Evolutionary conservation across 2,888 invertebrate genomes (phyloP).

Genomic region (Rhingia rostrata): DNA sequence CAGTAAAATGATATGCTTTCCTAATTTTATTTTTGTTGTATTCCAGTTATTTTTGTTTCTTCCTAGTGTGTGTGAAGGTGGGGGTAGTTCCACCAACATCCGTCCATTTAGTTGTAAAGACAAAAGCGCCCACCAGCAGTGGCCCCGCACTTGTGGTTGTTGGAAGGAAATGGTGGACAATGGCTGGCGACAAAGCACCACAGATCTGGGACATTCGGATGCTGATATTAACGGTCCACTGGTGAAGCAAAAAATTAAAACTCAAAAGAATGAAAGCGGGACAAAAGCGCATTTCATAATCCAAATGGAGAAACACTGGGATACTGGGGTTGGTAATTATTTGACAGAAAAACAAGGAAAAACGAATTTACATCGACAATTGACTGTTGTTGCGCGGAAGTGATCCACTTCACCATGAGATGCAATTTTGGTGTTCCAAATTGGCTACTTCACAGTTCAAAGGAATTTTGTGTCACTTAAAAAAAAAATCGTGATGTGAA

Average conservation of each 20-base stretch:
- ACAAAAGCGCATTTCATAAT: conserved; percentile 2
- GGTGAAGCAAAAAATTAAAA: conserved; percentile 64
- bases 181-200: conserved; percentile 61
- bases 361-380: conserved; percentile 11
- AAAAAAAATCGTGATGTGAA: too few relatives aligned
- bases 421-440: too few relatives aligned
- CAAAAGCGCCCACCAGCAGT: conserved; percentile 28
- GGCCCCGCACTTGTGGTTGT: conserved; percentile 31
- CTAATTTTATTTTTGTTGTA: conserved; percentile 48
- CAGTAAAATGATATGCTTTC: conserved; percentile 71
- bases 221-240: conserved; percentile 72
- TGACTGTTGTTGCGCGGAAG: background rate
- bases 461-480: too few relatives aligned
- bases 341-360: background rate
- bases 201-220: conserved; percentile 72
- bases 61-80: conserved; percentile 29
- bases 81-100: conserved; percentile 25
- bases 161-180: conserved; percentile 58
- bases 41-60: conserved; percentile 6
- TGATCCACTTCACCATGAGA: too few relatives aligned
- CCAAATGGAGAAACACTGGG: background rate
- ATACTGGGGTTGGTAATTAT: background rate
- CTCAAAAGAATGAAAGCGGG: conserved; percentile 21
- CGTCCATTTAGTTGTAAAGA: conserved; percentile 53
- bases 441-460: too few relatives aligned